A percentile compares a stretch with the other conserved stretches of the same genome.
Conservation (phyloP, 2,888 invertebrate genomes). For the Nineta flava region DNA sequence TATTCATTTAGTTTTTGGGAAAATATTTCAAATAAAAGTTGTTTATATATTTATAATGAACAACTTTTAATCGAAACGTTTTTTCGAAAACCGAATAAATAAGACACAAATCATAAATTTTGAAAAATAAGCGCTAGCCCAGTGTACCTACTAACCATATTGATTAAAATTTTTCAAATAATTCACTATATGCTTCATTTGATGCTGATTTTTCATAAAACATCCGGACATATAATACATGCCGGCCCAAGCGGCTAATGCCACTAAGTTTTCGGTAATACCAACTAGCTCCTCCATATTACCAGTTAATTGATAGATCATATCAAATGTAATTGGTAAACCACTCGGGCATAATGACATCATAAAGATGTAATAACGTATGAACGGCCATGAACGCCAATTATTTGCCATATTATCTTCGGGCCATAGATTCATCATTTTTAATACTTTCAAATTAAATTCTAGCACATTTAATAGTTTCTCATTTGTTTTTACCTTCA, state of each 20-base stretch:
- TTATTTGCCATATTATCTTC: neutral
- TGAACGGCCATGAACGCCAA: neutral
- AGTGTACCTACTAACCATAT: neutral
- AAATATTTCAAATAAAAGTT: no score
- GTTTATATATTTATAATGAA: no score
- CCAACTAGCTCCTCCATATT: neutral
- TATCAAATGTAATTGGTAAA: neutral
- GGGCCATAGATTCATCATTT: neutral
- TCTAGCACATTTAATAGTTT: neutral
- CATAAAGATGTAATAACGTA: neutral
- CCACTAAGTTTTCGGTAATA: neutral
- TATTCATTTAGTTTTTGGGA: no score
- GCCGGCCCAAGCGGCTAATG: neutral
- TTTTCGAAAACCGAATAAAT: no score
- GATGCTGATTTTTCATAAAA: conserved; percentile 1
- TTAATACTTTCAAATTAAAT: conserved; percentile 1
- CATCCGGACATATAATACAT: neutral
- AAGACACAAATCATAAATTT: no score
- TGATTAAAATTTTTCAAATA: neutral
- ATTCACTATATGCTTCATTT: neutral
- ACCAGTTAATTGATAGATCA: neutral
- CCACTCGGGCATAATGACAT: neutral
- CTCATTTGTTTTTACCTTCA: neutral
- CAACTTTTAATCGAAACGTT: no score
- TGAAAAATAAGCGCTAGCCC: no score